phyloP scores from a whole-genome alignment of 2,888 invertebrate genomes.

The Charanyca ferruginea region DNA sequence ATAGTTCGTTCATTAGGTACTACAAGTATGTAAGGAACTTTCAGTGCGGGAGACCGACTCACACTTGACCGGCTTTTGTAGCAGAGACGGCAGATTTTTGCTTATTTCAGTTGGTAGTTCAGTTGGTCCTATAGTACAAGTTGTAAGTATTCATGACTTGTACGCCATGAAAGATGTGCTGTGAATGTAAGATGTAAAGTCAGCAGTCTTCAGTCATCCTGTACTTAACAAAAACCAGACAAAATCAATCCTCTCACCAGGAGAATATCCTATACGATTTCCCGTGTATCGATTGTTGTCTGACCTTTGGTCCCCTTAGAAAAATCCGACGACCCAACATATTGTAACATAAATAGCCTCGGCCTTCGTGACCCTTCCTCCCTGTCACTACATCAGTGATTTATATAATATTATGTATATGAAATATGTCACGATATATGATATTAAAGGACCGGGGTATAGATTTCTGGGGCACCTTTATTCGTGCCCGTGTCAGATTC shows the following conservation, averaged over 20 bases:
- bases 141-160: too few relatives aligned
- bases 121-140: too few relatives aligned
- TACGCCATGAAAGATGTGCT: too few relatives aligned
- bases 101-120: too few relatives aligned
- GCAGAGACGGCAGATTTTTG: too few relatives aligned
- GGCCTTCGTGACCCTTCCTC: constrained; percentile 23
- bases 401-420: constrained; percentile 17
- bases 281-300: not conserved
- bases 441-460: constrained; percentile 18
- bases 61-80: too few relatives aligned
- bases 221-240: not conserved
- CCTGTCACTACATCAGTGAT: constrained; percentile 35
- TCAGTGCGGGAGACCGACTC: too few relatives aligned
- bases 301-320: constrained; percentile 9
- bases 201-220: too few relatives aligned
- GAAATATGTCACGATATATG: constrained; percentile 4
- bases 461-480: constrained; percentile 24
- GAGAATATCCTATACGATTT: constrained; percentile 1
- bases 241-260: not conserved
- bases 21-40: too few relatives aligned
- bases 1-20: too few relatives aligned
- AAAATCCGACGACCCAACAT: constrained; percentile 11
- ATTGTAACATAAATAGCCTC: constrained; percentile 33
- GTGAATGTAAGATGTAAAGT: too few relatives aligned
- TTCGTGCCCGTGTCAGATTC: constrained; percentile 18